These are phyloP conservation scores for Psittacara wagleri DNA, from an alignment of 2,113 vertebrate genomes.

Conservation along the genomic window DNA sequence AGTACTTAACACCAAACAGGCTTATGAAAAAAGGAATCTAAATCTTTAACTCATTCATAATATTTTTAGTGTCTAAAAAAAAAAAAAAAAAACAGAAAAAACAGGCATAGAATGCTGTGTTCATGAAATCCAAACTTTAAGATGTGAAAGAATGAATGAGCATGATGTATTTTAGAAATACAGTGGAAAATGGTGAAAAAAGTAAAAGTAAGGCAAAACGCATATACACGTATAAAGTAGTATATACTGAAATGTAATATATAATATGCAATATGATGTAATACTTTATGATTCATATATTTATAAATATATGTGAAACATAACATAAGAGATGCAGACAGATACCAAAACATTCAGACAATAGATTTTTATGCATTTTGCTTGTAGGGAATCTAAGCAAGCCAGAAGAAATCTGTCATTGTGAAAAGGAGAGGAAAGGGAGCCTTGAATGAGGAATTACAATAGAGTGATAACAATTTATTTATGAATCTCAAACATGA, in stretches of 20 bases:
- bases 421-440: not conserved
- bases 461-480: not conserved
- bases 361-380: not conserved
- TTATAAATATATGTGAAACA: not conserved
- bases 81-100: too few relatives aligned
- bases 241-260: not conserved
- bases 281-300: not conserved
- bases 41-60: not conserved
- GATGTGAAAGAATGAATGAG: not conserved
- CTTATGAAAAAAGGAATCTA: not conserved
- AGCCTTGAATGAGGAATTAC: not conserved
- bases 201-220: not conserved
- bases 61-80: not conserved
- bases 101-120: not conserved
- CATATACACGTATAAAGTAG: rapidly evolving
- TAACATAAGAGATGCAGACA: not conserved
- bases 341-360: not conserved
- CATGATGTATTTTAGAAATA: not conserved
- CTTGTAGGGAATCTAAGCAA: not conserved
- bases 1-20: not conserved
- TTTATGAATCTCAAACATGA: not conserved
- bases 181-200: not conserved
- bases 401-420: not conserved
- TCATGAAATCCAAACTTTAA: not conserved
- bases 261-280: not conserved